Conservation (phyloP, 1,140 invertebrate species). For the Drosophila triauraria region DNA sequence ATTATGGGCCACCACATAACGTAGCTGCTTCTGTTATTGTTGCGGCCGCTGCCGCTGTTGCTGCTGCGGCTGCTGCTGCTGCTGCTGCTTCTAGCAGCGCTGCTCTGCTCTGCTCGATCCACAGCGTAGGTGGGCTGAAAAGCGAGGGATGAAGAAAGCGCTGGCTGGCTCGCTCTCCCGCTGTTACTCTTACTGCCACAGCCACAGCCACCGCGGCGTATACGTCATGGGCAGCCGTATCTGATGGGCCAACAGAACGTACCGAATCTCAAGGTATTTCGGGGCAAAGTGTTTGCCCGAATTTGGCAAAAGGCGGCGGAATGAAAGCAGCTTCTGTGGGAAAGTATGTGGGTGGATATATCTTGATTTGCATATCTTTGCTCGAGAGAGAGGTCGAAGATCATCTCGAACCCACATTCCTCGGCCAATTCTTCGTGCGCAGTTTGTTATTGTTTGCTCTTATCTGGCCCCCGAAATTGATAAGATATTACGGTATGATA, state of each 20-base stretch:
- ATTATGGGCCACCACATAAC: conserved; percentile 61
- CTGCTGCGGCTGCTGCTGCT: conserved; percentile 35
- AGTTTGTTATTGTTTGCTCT: conserved; percentile 57
- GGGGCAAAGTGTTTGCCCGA: conserved; percentile 50
- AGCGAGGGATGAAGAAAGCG: conserved; percentile 22
- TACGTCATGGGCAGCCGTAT: conserved; percentile 28
- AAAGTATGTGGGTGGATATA: conserved; percentile 27
- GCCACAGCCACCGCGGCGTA: conserved; percentile 30
- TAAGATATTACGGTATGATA: conserved; percentile 51
- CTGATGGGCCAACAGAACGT: conserved; percentile 23
- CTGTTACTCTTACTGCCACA: conserved; percentile 11
- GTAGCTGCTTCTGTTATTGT: conserved; percentile 48
- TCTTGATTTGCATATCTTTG: conserved; percentile 3
- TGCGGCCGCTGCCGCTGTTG: conserved; percentile 23
- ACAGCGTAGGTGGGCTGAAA: conserved; percentile 37
- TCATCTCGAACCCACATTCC: conserved; percentile 25
- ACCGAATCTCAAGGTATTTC: conserved; percentile 32
- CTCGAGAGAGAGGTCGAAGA: conserved; percentile 21
- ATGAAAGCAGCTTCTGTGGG: conserved; percentile 27
- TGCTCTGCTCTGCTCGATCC: conserved; percentile 3
- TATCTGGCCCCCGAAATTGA: conserved; percentile 58
- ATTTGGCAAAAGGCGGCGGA: conserved; percentile 32
- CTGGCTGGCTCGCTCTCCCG: conserved; percentile 3
- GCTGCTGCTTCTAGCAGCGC: conserved; percentile 7
- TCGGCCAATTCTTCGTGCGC: conserved; percentile 46